phyloP scores from a whole-genome alignment of 2,797 vertebrate genomes.

The Smutsia gigantea region DNA sequence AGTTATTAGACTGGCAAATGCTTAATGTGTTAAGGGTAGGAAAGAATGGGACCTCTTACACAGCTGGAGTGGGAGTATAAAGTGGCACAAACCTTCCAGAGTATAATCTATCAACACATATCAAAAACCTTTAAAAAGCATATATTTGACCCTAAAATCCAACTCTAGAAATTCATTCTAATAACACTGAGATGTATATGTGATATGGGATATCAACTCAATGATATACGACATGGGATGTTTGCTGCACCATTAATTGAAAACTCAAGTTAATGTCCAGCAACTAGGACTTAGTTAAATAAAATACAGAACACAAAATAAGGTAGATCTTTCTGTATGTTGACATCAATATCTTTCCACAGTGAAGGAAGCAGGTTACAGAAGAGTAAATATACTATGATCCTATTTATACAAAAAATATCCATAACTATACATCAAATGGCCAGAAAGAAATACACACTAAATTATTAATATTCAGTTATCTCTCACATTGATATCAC shows the following conservation, averaged over 20 bases:
- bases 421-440: not conserved
- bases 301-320: not conserved
- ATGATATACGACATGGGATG: not conserved
- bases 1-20: not conserved
- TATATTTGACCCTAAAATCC: not conserved
- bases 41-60: not conserved
- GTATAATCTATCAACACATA: not conserved
- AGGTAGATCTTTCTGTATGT: not conserved
- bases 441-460: not conserved
- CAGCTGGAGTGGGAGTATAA: not conserved
- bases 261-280: not conserved
- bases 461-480: slow-evolving; percentile 36
- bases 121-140: not conserved
- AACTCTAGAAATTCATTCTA: not conserved
- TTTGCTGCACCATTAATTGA: not conserved
- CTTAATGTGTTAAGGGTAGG: not conserved
- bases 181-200: not conserved
- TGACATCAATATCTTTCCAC: not conserved
- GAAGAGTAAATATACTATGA: not conserved
- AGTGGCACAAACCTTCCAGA: not conserved
- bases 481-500: not conserved
- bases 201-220: no score
- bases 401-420: not conserved
- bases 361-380: not conserved
- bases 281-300: not conserved